Percentiles rank a stretch among this genome's conserved stretches.
Evolutionary conservation across 2,888 invertebrate genomes (phyloP).

Genomic region (Ormia ochracea): DNA sequence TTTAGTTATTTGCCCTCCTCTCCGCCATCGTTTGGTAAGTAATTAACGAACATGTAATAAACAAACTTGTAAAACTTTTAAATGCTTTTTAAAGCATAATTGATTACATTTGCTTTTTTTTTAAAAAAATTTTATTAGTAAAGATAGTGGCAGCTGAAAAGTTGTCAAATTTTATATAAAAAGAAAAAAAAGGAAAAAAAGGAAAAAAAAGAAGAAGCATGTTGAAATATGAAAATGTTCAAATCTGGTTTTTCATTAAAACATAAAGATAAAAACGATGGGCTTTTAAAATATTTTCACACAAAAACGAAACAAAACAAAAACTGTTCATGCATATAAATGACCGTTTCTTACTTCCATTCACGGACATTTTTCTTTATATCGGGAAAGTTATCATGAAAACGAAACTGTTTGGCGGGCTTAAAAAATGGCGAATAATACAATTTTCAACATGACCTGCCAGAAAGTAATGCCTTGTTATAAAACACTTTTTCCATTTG

Average conservation of each 20-base stretch:
- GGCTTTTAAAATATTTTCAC: not conserved
- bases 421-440: not conserved
- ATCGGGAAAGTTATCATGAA: constrained; percentile 13
- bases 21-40: too few species aligned
- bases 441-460: constrained; percentile 46
- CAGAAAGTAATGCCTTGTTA: constrained; percentile 22
- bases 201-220: too few species aligned
- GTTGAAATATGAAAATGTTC: constrained; percentile 6
- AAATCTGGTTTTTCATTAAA: constrained; percentile 27
- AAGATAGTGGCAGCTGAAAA: not conserved
- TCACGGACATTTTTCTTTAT: not conserved
- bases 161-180: not conserved
- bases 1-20: too few species aligned
- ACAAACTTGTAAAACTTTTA: constrained; percentile 7
- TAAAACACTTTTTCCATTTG: not conserved
- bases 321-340: constrained; percentile 1
- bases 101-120: constrained; percentile 6
- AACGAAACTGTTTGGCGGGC: constrained; percentile 21
- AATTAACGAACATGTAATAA: too few species aligned
- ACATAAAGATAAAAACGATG: constrained; percentile 17
- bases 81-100: not conserved
- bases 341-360: constrained; percentile 22
- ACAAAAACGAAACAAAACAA: not conserved
- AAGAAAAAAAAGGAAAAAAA: not conserved
- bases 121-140: not conserved